A percentile compares a stretch with the other conserved stretches of the same genome.
phyloP scores from a whole-genome alignment of 2,113 vertebrate species.

The Heterotis niloticus region DNA sequence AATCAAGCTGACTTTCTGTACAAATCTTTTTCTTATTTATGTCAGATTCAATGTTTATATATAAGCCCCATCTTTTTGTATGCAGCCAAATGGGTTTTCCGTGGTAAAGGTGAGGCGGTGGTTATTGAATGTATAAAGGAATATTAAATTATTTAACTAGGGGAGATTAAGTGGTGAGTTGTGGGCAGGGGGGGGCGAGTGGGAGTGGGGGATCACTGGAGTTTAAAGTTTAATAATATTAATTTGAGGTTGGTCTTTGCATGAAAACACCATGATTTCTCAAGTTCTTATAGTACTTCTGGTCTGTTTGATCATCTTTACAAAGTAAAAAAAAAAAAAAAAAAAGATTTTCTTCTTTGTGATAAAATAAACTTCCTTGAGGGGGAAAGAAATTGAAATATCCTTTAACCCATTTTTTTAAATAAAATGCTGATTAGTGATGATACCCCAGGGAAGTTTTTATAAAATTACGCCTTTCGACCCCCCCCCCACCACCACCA shows the following conservation, averaged over 20 bases:
- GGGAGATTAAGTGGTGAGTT: background rate
- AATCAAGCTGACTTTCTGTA: too few relatives aligned
- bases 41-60: background rate
- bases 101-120: background rate
- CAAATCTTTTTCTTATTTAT: background rate
- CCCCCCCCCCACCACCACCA: background rate
- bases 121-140: background rate
- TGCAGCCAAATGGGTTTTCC: background rate
- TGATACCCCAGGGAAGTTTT: constrained; percentile 47
- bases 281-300: background rate
- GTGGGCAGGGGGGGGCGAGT: too few relatives aligned
- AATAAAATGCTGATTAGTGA: constrained; percentile 56
- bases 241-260: constrained; percentile 19
- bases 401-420: constrained; percentile 35
- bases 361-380: constrained; percentile 55
- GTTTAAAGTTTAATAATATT: constrained; percentile 21
- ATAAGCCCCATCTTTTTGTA: background rate
- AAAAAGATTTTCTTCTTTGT: constrained; percentile 39
- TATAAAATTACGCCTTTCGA: constrained; percentile 59
- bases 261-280: constrained; percentile 1
- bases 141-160: constrained; percentile 17
- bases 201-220: constrained; percentile 6
- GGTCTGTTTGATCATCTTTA: constrained; percentile 6
- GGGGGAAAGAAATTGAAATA: constrained; percentile 54
- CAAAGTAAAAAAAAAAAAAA: background rate